Evolutionary conservation across 2,888 invertebrate genomes (phyloP).

Genomic region (Hirtodrosophila confusa): DNA sequence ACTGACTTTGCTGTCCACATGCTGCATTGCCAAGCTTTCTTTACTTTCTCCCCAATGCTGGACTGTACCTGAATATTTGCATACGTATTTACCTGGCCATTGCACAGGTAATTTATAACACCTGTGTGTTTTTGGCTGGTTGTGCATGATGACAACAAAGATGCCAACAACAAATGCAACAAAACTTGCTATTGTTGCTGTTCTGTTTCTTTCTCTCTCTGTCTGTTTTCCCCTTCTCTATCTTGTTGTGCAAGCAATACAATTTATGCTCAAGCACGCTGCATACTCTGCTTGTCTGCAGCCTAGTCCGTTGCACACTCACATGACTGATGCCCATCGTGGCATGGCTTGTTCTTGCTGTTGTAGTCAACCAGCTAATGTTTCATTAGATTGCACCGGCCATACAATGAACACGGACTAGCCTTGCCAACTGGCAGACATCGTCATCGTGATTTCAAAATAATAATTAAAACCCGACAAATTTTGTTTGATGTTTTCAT

Average conservation of each 20-base stretch:
- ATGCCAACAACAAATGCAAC: conserved; percentile 27
- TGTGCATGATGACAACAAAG: conserved; percentile 21
- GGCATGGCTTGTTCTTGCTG: conserved; percentile 25
- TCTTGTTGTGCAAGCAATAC: conserved; percentile 47
- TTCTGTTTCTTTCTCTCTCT: conserved; percentile 5
- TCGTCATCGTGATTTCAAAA: conserved; percentile 59
- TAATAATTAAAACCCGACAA: conserved; percentile 68
- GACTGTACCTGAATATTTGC: conserved; percentile 23
- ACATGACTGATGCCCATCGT: conserved; percentile 29
- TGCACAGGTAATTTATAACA: conserved; percentile 26
- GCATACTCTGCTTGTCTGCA: conserved; percentile 16
- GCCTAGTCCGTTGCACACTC: conserved; percentile 10
- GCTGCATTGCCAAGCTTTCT: neutral
- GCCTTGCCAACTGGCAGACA: conserved; percentile 23
- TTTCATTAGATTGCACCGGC: conserved; percentile 59
- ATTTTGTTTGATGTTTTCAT: conserved; percentile 67
- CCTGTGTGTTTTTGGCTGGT: conserved; percentile 24
- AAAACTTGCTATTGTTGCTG: conserved; percentile 13
- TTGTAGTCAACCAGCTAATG: conserved; percentile 51
- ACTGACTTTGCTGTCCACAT: conserved; percentile 14
- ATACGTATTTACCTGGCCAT: conserved; percentile 36
- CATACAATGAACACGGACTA: conserved; percentile 11
- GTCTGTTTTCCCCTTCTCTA: neutral
- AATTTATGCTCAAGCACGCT: conserved; percentile 51
- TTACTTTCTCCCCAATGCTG: neutral